Percentiles rank a stretch among this genome's conserved stretches.
phyloP scores from a whole-genome alignment of 2,888 invertebrate species.

The Machimus atricapillus region DNA sequence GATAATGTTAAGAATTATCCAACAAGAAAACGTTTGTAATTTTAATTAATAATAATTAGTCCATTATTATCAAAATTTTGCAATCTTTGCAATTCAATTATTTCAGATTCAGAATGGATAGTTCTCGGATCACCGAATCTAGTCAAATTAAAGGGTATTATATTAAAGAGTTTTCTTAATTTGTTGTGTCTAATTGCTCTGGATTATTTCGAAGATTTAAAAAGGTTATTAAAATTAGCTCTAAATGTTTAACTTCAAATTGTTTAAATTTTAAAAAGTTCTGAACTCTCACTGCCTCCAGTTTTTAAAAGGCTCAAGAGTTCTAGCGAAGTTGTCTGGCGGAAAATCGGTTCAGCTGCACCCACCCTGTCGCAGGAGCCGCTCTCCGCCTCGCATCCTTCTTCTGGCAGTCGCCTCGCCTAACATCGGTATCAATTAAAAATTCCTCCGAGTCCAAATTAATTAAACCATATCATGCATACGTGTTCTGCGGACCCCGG shows the following conservation, averaged over 20 bases:
- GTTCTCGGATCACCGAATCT: too few species aligned
- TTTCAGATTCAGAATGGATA: too few species aligned
- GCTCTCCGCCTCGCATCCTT: neutral
- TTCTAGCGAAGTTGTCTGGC: neutral
- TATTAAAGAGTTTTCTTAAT: too few species aligned
- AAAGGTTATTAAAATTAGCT: too few species aligned
- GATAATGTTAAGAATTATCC: too few species aligned
- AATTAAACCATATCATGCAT: constrained; percentile 41
- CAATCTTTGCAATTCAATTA: too few species aligned
- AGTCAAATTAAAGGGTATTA: too few species aligned
- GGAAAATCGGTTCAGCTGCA: neutral
- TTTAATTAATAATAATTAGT: too few species aligned
- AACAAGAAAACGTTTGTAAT: too few species aligned
- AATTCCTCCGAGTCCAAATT: constrained; percentile 36
- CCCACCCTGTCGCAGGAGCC: neutral
- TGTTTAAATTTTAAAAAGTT: neutral
- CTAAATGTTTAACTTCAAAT: neutral
- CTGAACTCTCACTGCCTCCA: neutral
- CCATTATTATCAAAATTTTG: too few species aligned
- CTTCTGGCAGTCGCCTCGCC: constrained; percentile 3
- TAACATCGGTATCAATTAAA: constrained; percentile 40
- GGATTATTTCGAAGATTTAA: too few species aligned
- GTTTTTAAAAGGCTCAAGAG: neutral
- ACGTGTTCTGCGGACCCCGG: neutral
- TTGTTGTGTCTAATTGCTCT: too few species aligned